These are phyloP conservation scores for Drosophila koepferae DNA, from an alignment of 2,888 invertebrate genomes.

Conservation along the genomic window DNA sequence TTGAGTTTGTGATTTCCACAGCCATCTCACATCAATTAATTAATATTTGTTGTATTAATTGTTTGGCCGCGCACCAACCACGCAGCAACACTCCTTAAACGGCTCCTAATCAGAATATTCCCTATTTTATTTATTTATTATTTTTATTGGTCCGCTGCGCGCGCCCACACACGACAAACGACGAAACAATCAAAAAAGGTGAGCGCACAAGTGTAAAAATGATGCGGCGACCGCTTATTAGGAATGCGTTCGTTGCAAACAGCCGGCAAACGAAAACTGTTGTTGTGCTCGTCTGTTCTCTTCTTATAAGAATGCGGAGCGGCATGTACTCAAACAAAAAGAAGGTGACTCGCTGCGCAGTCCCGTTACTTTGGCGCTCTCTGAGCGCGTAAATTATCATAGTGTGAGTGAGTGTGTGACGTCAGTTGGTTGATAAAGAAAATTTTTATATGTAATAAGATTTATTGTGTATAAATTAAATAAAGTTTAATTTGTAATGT, in stretches of 20 bases:
- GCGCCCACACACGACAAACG: conserved; percentile 43
- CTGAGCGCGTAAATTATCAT: conserved; percentile 2
- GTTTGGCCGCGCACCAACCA: background rate
- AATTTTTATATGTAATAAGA: background rate
- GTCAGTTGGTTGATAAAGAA: conserved; percentile 1
- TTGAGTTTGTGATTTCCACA: conserved; percentile 48
- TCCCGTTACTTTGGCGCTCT: conserved; percentile 8
- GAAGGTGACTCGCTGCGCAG: conserved; percentile 29
- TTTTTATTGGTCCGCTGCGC: conserved; percentile 35
- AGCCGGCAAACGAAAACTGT: conserved; percentile 63
- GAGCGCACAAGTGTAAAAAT: conserved; percentile 35
- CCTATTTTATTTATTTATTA: conserved; percentile 20
- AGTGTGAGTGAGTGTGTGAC: conserved; percentile 19
- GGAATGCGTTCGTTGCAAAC: conserved; percentile 58
- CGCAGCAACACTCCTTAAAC: conserved; percentile 30
- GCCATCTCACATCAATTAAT: conserved; percentile 43
- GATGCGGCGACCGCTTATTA: conserved; percentile 25
- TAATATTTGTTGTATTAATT: background rate
- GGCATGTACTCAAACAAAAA: conserved; percentile 12
- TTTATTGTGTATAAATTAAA: background rate
- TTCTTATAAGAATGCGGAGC: conserved; percentile 56
- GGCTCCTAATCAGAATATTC: conserved; percentile 17
- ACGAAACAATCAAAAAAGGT: conserved; percentile 25
- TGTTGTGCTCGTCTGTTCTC: conserved; percentile 44
- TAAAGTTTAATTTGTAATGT: background rate